Evolutionary conservation across 2,113 vertebrate species (phyloP).

Genomic region (Willisornis vidua): DNA sequence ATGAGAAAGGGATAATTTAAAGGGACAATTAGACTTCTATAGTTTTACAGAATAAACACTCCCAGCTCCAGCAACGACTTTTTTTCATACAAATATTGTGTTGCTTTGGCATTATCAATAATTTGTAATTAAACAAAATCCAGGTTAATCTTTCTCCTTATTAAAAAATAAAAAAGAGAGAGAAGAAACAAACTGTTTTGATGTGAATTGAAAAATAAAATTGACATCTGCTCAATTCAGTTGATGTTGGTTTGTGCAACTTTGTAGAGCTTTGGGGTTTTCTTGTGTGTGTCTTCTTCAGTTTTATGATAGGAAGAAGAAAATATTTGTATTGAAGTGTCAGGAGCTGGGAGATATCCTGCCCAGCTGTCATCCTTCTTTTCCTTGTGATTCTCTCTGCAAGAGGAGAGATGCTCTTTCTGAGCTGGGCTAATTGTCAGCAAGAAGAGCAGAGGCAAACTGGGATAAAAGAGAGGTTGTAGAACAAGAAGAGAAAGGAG

Average conservation of each 20-base stretch:
- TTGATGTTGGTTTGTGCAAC: background rate
- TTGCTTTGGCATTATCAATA: background rate
- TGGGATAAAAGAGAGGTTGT: background rate
- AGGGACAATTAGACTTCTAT: background rate
- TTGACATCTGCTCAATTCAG: background rate
- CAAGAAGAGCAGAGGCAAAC: background rate
- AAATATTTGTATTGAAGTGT: background rate
- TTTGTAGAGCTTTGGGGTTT: background rate
- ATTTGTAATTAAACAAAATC: background rate
- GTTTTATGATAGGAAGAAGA: background rate
- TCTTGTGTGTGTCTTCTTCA: background rate
- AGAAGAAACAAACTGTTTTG: background rate
- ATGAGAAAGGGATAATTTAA: background rate
- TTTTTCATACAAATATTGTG: background rate
- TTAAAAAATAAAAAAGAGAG: background rate
- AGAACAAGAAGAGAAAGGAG: background rate
- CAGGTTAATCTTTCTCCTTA: background rate
- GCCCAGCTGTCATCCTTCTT: background rate
- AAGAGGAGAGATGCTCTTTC: background rate
- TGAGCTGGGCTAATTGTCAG: background rate
- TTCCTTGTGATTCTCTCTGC: background rate
- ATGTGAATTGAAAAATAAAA: background rate
- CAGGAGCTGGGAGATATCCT: background rate
- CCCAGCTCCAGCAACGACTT: background rate
- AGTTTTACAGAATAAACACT: background rate